These are phyloP conservation scores for Psylliodes chrysocephalus DNA, from an alignment of 2,888 invertebrate species.

Conservation along the genomic window DNA sequence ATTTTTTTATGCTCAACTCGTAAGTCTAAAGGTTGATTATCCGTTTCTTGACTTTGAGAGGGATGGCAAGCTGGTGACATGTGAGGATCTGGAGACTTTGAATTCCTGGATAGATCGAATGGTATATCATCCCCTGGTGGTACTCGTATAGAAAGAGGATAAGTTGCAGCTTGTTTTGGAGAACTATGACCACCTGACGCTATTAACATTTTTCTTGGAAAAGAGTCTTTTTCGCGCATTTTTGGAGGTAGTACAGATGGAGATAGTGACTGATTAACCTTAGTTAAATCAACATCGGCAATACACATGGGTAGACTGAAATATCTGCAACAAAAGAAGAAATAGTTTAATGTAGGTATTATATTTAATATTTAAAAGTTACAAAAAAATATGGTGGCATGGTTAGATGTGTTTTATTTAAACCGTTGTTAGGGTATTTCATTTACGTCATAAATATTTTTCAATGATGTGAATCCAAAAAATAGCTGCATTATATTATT, in stretches of 20 bases:
- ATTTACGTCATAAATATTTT: no score
- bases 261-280: conserved; percentile 66
- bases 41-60: conserved; percentile 64
- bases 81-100: conserved; percentile 66
- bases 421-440: no score
- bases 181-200: conserved; percentile 70
- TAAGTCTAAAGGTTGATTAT: conserved; percentile 88
- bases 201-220: conserved; percentile 85
- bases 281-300: conserved; percentile 74
- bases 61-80: conserved; percentile 71
- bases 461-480: no score
- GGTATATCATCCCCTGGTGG: conserved; percentile 70
- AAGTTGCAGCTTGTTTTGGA: conserved; percentile 80
- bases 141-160: conserved; percentile 73
- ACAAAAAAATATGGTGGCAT: background rate
- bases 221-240: conserved; percentile 92
- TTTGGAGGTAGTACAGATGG: conserved; percentile 68
- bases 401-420: no score
- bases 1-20: conserved; percentile 85
- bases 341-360: background rate
- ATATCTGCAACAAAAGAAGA: conserved; percentile 45
- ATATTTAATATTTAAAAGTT: background rate
- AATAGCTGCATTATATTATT: no score
- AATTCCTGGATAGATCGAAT: conserved; percentile 73
- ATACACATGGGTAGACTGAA: conserved; percentile 72